Conservation (phyloP, 2,888 invertebrate species). For the Melanostoma scalare region DNA sequence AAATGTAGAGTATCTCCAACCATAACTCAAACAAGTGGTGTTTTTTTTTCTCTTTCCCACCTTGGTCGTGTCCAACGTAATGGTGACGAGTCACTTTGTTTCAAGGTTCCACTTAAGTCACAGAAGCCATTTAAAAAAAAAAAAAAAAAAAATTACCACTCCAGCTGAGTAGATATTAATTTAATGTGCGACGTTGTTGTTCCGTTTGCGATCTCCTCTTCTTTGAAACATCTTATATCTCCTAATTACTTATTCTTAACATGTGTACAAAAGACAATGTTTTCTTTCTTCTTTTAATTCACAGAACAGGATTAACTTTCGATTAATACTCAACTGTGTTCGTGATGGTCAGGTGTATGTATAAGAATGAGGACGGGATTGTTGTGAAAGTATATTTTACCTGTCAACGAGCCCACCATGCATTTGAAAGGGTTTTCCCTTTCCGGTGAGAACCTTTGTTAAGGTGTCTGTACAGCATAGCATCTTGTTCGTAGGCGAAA, state of each 20-base stretch:
- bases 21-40: not conserved
- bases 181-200: not conserved
- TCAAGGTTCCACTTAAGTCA: not conserved
- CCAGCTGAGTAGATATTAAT: not conserved
- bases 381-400: not conserved
- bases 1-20: not conserved
- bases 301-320: conserved; percentile 14
- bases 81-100: not conserved
- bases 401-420: not conserved
- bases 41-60: not conserved
- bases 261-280: not conserved
- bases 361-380: not conserved
- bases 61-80: not conserved
- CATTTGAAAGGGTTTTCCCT: conserved; percentile 23
- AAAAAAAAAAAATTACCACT: not conserved
- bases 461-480: not conserved
- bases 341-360: not conserved
- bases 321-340: not conserved
- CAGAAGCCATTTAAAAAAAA: not conserved
- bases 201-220: not conserved
- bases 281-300: not conserved
- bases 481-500: too few relatives aligned
- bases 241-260: conserved; percentile 8
- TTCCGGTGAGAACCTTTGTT: conserved; percentile 2
- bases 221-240: not conserved